These are phyloP conservation scores for Molorchus minor DNA, from an alignment of 2,888 invertebrate species.

Conservation along the genomic window DNA sequence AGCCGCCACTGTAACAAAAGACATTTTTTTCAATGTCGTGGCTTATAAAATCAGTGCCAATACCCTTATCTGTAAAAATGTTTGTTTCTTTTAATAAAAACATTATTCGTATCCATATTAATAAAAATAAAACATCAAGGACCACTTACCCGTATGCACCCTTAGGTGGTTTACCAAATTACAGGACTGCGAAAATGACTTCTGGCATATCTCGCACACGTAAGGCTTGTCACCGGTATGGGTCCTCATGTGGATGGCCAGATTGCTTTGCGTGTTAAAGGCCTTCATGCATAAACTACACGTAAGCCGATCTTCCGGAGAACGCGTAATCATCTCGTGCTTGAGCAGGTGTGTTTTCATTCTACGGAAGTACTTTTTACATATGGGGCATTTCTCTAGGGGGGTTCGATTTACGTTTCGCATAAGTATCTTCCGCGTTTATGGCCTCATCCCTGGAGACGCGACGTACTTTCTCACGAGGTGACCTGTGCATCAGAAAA, in stretches of 20 bases:
- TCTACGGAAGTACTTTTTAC: constrained; percentile 60
- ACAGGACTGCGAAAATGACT: constrained; percentile 60
- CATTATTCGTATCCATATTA: too few species aligned
- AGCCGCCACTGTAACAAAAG: too few species aligned
- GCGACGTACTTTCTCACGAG: constrained; percentile 51
- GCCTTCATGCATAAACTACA: constrained; percentile 54
- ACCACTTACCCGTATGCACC: constrained; percentile 56
- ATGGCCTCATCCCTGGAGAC: constrained; percentile 55
- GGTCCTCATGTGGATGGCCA: constrained; percentile 59
- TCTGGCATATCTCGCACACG: constrained; percentile 58
- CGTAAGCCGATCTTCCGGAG: constrained; percentile 50
- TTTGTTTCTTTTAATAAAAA: too few species aligned
- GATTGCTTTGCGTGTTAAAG: constrained; percentile 58
- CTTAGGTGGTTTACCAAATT: constrained; percentile 61
- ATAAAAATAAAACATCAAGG: too few species aligned
- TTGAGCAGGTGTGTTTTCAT: constrained; percentile 64
- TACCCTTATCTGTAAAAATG: background rate
- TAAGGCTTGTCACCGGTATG: constrained; percentile 60
- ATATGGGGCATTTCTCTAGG: constrained; percentile 60
- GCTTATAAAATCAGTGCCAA: too few species aligned
- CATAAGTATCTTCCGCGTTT: constrained; percentile 50
- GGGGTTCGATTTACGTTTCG: constrained; percentile 58
- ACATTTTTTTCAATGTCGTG: too few species aligned
- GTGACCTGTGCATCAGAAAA: too few species aligned
- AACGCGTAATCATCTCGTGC: constrained; percentile 53